Evolutionary conservation across 1,140 invertebrate species (phyloP).

Genomic region (Diachasma alloeum): DNA sequence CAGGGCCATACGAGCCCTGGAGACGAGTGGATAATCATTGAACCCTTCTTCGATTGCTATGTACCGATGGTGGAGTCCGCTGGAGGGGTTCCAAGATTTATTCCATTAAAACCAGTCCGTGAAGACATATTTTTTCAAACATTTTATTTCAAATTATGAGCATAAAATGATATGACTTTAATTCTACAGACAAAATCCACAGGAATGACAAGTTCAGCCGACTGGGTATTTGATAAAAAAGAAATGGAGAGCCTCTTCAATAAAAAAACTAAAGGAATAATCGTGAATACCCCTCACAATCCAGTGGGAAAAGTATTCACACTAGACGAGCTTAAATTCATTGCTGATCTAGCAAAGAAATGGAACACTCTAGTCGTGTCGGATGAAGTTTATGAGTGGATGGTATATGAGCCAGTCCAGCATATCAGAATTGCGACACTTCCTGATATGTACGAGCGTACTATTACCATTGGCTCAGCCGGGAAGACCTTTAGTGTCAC

Average conservation of each 20-base stretch:
- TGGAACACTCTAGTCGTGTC: constrained; percentile 91
- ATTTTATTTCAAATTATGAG: too few relatives aligned
- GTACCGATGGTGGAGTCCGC: constrained; percentile 91
- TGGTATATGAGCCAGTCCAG: constrained; percentile 86
- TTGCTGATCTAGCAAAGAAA: constrained; percentile 90
- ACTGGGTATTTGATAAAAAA: constrained; percentile 88
- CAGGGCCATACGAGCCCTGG: constrained; percentile 85
- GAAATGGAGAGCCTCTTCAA: constrained; percentile 89
- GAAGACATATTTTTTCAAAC: background rate
- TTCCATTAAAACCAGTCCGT: constrained; percentile 84
- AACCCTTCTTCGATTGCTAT: constrained; percentile 99
- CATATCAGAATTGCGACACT: constrained; percentile 94
- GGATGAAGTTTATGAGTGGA: constrained; percentile 99
- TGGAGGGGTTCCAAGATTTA: constrained; percentile 87
- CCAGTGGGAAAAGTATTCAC: constrained; percentile 92
- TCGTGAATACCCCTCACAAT: constrained; percentile 97
- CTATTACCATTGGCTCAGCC: constrained; percentile 96
- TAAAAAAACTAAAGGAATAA: constrained; percentile 91
- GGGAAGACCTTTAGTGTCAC: constrained; percentile 98
- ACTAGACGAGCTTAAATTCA: constrained; percentile 74
- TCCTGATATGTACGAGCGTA: constrained; percentile 97
- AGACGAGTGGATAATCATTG: constrained; percentile 96
- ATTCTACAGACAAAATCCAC: constrained; percentile 57
- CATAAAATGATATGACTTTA: too few relatives aligned
- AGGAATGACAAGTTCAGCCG: constrained; percentile 72